Base-by-base conservation (phyloP, 2,113 vertebrate genomes). In the Circaetus gallicus region DNA sequence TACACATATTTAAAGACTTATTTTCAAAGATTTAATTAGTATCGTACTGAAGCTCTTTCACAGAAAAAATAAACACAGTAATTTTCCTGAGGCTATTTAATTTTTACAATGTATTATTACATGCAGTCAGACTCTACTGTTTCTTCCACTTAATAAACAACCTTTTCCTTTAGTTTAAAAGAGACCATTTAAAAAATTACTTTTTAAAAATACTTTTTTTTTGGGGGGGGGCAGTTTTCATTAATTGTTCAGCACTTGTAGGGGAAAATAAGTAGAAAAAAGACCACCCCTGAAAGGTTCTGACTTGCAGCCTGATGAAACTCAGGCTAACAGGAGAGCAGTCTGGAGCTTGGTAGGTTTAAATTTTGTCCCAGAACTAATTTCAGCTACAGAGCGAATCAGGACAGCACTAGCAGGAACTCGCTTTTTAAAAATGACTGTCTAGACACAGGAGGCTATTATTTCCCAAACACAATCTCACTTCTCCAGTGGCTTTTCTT, bases 51-150 rank as follows among this genome's bases (percentile, higher is more conserved):
- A 94, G 52, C 22, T 22, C 56, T 82, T 61, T 45, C 53, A 72
- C 9, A 76, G 56, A 21, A 59, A 38, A 79, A 55, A 47, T 19
- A 87, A 85, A 43, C 10, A 65, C 16, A 32, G 38, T 43, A 74
- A 26, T 74, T 80, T 42, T 71, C 86, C 86, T 59, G 43, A 82
- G 88, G 67, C 56, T 80, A 90, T 79, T 94, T 82, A 79, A 79
- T 88, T 92, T 95, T 79, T 82, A 67, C 66, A 53, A 53, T 58
- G 13, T 21, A 45, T 85, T 82, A 45, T 71, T 73, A 79, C 17
- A 32, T 42, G 34, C 56, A 85, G 28, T 82, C 61, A 85, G 42
- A 56, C 42, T 21, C 4, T 58, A 20, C 20, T 52, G 67, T 58
- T 67, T 32, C 17, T 72, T 38, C 49, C 38, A 65, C 36, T 52